Evolutionary conservation across 2,888 invertebrate genomes (phyloP).

Genomic region (Oxystoma pomonae): DNA sequence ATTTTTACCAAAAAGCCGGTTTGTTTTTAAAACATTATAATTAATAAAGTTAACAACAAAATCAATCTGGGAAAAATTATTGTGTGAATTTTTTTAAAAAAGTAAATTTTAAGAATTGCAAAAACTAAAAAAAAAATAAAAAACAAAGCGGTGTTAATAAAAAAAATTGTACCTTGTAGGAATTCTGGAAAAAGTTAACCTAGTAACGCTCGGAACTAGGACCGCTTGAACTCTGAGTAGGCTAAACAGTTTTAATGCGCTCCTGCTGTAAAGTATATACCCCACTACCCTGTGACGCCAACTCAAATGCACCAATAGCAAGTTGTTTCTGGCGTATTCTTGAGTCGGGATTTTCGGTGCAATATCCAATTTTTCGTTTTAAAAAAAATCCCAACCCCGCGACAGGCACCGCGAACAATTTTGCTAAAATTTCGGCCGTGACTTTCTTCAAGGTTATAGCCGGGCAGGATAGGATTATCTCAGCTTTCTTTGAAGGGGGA

Average conservation of each 20-base stretch:
- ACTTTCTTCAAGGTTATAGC: too few species aligned
- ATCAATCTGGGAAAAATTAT: too few species aligned
- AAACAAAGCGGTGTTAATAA: too few species aligned
- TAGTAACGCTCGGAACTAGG: slow-evolving; percentile 43
- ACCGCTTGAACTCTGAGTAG: slow-evolving; percentile 40
- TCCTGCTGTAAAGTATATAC: slow-evolving; percentile 37
- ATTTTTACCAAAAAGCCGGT: too few species aligned
- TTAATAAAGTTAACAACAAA: too few species aligned
- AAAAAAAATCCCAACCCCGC: background rate
- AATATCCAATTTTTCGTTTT: background rate
- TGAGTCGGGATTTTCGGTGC: background rate
- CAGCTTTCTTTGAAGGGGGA: too few species aligned
- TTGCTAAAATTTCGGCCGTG: background rate
- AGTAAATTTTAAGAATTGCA: too few species aligned
- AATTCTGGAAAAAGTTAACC: slow-evolving; percentile 13
- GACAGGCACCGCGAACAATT: background rate
- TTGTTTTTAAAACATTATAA: too few species aligned
- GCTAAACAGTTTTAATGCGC: slow-evolving; percentile 38
- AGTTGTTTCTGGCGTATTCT: background rate
- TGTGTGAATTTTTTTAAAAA: too few species aligned
- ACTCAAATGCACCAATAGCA: slow-evolving; percentile 39
- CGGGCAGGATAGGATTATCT: too few species aligned
- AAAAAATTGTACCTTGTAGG: slow-evolving; percentile 18
- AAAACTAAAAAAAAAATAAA: too few species aligned
- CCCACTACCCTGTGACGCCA: slow-evolving; percentile 42